A percentile compares a stretch with the other conserved stretches of the same genome.
phyloP scores from a whole-genome alignment of 2,797 vertebrate species.

The Novumbra hubbsi region DNA sequence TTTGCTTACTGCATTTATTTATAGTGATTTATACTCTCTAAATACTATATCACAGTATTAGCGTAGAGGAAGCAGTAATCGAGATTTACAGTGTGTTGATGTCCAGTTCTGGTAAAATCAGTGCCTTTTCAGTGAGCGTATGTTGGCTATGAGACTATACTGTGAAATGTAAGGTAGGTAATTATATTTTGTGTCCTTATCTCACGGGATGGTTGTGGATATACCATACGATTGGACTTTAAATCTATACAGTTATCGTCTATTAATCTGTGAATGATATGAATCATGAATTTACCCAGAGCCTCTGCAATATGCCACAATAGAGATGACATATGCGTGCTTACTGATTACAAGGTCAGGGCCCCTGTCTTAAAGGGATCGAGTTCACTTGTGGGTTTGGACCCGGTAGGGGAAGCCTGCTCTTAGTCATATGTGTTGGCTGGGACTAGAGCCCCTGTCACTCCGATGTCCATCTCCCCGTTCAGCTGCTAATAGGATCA shows the following conservation, averaged over 20 bases:
- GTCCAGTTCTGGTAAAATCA: neutral
- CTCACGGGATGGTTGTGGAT: neutral
- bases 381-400: neutral
- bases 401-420: neutral
- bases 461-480: conserved; percentile 67
- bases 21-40: too few species aligned
- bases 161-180: neutral
- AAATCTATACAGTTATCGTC: conserved; percentile 9
- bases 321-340: conserved; percentile 49
- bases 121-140: neutral
- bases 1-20: too few species aligned
- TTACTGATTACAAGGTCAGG: conserved; percentile 53
- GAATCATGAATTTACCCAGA: conserved; percentile 38
- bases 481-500: conserved; percentile 77
- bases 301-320: conserved; percentile 36
- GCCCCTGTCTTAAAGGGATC: neutral
- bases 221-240: neutral
- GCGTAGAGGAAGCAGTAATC: conserved; percentile 5
- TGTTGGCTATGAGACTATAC: neutral
- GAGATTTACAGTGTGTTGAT: conserved; percentile 6
- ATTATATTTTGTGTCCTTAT: neutral
- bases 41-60: too few species aligned
- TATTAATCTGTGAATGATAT: conserved; percentile 15
- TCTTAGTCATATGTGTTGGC: conserved; percentile 22
- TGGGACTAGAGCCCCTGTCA: conserved; percentile 48